Evolutionary conservation across 2,113 vertebrate genomes (phyloP), one percentile per base, ranked within the genome.

Genomic region (Phaethornis superciliosus): DNA sequence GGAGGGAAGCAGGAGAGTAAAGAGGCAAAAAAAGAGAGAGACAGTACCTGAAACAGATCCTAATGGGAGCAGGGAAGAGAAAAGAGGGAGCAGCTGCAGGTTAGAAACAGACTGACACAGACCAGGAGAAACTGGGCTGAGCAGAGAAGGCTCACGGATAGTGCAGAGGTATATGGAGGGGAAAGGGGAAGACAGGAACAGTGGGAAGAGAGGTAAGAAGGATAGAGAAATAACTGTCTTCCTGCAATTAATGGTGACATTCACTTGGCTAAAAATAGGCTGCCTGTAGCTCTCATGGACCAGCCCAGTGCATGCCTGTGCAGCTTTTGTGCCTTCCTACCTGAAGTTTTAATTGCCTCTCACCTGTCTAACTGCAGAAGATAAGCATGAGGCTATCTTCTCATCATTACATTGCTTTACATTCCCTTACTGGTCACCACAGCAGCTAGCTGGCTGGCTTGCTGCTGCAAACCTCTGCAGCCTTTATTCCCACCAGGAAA

Each of bases 11-110:
- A 11, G 62, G n/a, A 81, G 81, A 70, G 33, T 37, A 32, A 77
- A 82, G 85, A 89, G 86, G 59, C 47, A 85, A 92, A 83, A 51
- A 90, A 94, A 93, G 65, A 93, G 55, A 96, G 93, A 97, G 96
- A 95, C 96, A 98, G 97, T 99, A 99, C 99, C 99, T 99, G 98
- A 99, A 98, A 99, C 98, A 99, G 98, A 99, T 99, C 99, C 99
- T 99, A 98, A 82, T 80, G 98, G 97, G 98, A 98, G 98, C 98
- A 97, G 97, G 96, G 95, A 83, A 97, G 97, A 97, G 97, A 98
- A 98, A 98, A 75, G 93, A 93, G 69, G 95, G 96, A 96, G 96
- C 5, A 98, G 97, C 93, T 69, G 94, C 93, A 97, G 96, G 93
- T 98, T 97, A 97, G 97, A 97, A 96, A 97, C 67, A 14, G 92